These are phyloP conservation scores for Cervus canadensis DNA, from an alignment of 2,113 vertebrate species.

Conservation along the genomic window DNA sequence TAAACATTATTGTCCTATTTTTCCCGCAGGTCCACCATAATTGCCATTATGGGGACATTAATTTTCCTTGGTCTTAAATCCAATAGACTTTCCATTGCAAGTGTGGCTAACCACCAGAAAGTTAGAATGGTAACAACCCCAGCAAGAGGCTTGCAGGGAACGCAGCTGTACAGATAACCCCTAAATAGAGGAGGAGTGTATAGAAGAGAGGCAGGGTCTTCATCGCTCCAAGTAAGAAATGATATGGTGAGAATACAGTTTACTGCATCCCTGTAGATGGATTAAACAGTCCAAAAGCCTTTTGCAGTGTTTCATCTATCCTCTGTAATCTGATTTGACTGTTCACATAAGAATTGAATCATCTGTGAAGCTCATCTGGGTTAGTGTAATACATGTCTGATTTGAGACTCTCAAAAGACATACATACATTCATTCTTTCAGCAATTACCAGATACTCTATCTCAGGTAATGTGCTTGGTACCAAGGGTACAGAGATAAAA, in stretches of 20 bases:
- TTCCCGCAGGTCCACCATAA: slow-evolving; percentile 35
- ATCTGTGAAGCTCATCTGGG: neutral
- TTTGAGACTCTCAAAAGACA: neutral
- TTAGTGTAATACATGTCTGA: neutral
- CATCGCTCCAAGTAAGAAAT: neutral
- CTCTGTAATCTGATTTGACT: neutral
- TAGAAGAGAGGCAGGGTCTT: neutral
- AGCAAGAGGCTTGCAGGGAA: neutral
- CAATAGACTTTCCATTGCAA: slow-evolving; percentile 16
- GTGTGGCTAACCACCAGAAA: slow-evolving; percentile 63
- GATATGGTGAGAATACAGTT: neutral
- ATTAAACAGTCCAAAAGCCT: neutral
- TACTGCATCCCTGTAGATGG: neutral
- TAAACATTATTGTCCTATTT: slow-evolving; percentile 39
- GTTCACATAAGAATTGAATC: neutral
- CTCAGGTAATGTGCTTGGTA: neutral
- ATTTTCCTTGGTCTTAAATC: slow-evolving; percentile 53
- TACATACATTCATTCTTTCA: neutral
- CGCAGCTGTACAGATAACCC: neutral
- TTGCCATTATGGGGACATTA: slow-evolving; percentile 54
- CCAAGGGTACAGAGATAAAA: neutral
- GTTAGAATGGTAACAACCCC: slow-evolving; percentile 42
- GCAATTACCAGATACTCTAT: neutral
- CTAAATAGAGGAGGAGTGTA: neutral
- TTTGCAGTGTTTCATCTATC: neutral